These are phyloP conservation scores for Metaphire vulgaris DNA, from an alignment of 1,140 invertebrate genomes.

Conservation along the genomic window DNA sequence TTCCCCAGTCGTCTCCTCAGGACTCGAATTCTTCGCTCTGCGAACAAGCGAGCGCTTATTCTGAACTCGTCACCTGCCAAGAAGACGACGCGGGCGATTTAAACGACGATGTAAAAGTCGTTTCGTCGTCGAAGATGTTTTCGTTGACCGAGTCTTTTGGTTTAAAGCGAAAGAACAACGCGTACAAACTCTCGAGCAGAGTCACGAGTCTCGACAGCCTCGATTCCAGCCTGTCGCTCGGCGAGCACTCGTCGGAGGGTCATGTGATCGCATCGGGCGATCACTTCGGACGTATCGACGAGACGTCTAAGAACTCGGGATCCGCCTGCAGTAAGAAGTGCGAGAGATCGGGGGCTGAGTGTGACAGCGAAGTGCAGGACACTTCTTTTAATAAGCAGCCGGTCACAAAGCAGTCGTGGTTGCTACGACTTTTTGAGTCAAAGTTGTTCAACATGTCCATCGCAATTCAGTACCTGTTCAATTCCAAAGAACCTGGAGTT, in stretches of 20 bases:
- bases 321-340: too few relatives aligned
- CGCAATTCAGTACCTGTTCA: constrained; percentile 93
- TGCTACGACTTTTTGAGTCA: constrained; percentile 88
- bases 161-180: not conserved
- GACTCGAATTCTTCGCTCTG: not conserved
- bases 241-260: not conserved
- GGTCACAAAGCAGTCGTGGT: constrained; percentile 54
- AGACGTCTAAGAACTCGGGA: too few relatives aligned
- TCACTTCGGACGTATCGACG: not conserved
- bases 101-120: not conserved
- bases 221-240: not conserved
- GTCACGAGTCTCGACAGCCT: not conserved
- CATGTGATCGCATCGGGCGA: not conserved
- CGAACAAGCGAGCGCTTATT: not conserved
- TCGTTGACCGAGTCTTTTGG: not conserved
- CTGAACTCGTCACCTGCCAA: not conserved
- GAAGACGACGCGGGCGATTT: not conserved
- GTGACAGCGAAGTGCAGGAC: too few relatives aligned
- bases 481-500: constrained; percentile 95
- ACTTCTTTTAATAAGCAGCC: not conserved
- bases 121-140: not conserved
- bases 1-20: not conserved
- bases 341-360: not conserved
- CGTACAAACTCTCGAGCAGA: not conserved
- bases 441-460: constrained; percentile 95